Conservation (phyloP, 2,888 invertebrate species). For the Eilema depressum region DNA sequence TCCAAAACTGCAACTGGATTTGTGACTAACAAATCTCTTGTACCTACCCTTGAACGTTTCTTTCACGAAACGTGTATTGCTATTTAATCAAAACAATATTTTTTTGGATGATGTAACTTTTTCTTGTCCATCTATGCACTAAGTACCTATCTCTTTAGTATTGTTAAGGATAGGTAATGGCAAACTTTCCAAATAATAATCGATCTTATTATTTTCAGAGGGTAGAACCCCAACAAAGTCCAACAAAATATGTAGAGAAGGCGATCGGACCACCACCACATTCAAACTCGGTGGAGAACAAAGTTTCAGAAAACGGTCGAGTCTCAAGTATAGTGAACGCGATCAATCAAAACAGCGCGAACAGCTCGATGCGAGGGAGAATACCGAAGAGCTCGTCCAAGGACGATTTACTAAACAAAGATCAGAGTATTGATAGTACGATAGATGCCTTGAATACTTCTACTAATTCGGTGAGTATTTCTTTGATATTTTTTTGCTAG, state of each 20-base stretch:
- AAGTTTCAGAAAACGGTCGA: constrained; percentile 72
- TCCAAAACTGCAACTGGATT: no score
- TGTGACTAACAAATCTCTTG: no score
- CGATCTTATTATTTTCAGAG: constrained; percentile 61
- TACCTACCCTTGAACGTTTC: no score
- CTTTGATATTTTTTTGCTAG: neutral
- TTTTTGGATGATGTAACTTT: no score
- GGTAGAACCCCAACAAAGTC: constrained; percentile 82
- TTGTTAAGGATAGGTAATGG: no score
- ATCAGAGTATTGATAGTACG: constrained; percentile 69
- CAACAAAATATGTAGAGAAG: constrained; percentile 78
- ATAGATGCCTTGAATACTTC: constrained; percentile 80
- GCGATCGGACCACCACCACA: constrained; percentile 69
- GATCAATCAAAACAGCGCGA: constrained; percentile 70
- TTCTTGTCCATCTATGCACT: no score
- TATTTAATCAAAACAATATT: no score
- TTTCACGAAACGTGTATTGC: no score
- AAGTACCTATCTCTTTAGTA: no score
- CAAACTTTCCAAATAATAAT: neutral
- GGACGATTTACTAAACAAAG: constrained; percentile 77
- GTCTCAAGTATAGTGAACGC: constrained; percentile 82
- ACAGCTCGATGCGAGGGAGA: constrained; percentile 72
- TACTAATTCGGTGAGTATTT: constrained; percentile 75
- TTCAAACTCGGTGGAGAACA: constrained; percentile 58
- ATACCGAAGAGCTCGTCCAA: constrained; percentile 82